Percentiles rank a stretch among this genome's conserved stretches.
These are phyloP conservation scores for Drosophila koepferae DNA, from an alignment of 2,888 invertebrate species.

Conservation along the genomic window DNA sequence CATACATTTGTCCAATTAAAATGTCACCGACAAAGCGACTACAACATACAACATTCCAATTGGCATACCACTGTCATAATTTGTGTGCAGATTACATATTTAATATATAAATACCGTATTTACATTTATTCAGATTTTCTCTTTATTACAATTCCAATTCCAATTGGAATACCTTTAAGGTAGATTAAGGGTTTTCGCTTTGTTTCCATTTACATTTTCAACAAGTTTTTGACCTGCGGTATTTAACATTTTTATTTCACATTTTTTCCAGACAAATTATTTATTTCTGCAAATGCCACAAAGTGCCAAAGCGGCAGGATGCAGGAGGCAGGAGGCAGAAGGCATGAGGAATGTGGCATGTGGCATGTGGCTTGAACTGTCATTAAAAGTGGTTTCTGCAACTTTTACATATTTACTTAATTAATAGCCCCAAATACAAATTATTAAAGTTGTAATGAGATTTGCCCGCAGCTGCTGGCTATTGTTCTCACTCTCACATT, in stretches of 20 bases:
- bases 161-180: background rate
- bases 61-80: too few relatives aligned
- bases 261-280: slow-evolving; percentile 30
- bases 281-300: slow-evolving; percentile 14
- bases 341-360: slow-evolving; percentile 13
- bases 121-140: background rate
- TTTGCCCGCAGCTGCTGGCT: slow-evolving; percentile 18
- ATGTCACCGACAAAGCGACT: too few relatives aligned
- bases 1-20: background rate
- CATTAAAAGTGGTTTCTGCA: slow-evolving; percentile 15
- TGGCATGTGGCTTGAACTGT: slow-evolving; percentile 15
- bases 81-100: too few relatives aligned
- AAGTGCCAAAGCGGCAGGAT: slow-evolving; percentile 7
- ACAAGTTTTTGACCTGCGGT: background rate
- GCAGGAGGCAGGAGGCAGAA: slow-evolving; percentile 5
- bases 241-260: slow-evolving; percentile 24
- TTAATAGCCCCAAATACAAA: slow-evolving; percentile 58
- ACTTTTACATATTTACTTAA: slow-evolving; percentile 46
- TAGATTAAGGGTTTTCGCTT: background rate
- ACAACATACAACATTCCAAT: too few relatives aligned
- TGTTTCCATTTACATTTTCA: background rate
- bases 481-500: background rate
- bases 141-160: background rate
- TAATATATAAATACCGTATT: too few relatives aligned
- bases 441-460: slow-evolving; percentile 60